Conservation (phyloP, 35 echinoderm and acorn worm species). For the Diadema setosum region DNA sequence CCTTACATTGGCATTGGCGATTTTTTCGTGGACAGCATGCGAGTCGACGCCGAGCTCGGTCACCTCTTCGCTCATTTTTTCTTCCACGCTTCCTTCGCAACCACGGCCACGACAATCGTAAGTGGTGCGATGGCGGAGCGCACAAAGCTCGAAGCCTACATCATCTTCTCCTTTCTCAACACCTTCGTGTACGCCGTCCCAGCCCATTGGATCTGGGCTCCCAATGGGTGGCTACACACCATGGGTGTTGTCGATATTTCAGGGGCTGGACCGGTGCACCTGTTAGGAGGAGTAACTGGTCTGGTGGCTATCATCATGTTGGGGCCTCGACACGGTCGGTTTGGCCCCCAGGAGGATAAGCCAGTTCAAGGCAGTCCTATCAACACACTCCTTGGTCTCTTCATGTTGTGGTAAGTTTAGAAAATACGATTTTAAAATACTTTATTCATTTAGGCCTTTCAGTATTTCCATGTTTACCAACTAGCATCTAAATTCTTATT, state of each 20-base stretch:
- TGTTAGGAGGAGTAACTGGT: constrained; percentile 88
- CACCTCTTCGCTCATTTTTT: constrained; percentile 80
- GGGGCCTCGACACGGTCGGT: constrained; percentile 81
- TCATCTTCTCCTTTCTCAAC: constrained; percentile 90
- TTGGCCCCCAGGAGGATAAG: background rate
- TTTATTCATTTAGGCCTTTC: too few species aligned
- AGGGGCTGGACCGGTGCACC: constrained; percentile 80
- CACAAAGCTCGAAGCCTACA: constrained; percentile 90
- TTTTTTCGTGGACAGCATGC: constrained; percentile 65
- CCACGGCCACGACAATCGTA: constrained; percentile 93
- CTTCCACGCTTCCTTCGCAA: constrained; percentile 96
- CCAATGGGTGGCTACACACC: constrained; percentile 58
- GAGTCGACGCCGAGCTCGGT: constrained; percentile 36
- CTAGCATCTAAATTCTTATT: too few species aligned
- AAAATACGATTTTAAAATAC: too few species aligned
- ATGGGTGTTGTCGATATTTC: constrained; percentile 85
- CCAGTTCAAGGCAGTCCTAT: constrained; percentile 67
- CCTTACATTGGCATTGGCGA: constrained; percentile 68
- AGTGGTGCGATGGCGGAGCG: constrained; percentile 91
- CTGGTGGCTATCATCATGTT: constrained; percentile 86
- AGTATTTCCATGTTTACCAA: too few species aligned
- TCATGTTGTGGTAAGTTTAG: constrained; percentile 98
- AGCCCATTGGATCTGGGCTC: constrained; percentile 88
- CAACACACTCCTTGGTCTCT: constrained; percentile 89
- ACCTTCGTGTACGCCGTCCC: constrained; percentile 90